Conservation (phyloP, 92 coral and sea anemone genomes). For the Phymanthus crucifer region DNA sequence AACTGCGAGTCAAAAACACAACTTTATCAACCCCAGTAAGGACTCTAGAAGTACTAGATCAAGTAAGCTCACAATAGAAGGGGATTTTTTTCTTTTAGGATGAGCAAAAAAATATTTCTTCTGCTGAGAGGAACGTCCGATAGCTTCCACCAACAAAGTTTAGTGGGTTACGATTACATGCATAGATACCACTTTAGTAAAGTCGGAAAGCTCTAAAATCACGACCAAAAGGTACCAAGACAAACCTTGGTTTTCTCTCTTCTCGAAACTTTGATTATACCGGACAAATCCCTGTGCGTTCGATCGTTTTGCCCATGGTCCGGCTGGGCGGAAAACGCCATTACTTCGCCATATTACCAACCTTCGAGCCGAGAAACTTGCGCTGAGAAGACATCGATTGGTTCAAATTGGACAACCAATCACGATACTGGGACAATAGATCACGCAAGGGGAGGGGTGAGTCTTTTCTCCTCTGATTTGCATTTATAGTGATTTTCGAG, state of each 20-base stretch:
- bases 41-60: not conserved
- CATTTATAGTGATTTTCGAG: not conserved
- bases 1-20: conserved; percentile 56
- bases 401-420: conserved; percentile 81
- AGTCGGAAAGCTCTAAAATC: conserved; percentile 7
- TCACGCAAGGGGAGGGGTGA: conserved; percentile 55
- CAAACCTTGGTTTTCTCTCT: conserved; percentile 73
- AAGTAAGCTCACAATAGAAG: not conserved
- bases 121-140: conserved; percentile 24
- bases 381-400: conserved; percentile 79
- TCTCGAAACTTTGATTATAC: conserved; percentile 59
- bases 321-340: conserved; percentile 99
- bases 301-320: conserved; percentile 99
- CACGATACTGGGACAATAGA: conserved; percentile 37
- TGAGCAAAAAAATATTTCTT: conserved; percentile 16
- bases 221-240: not conserved
- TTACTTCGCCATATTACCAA: conserved; percentile 98
- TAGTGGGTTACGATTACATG: conserved; percentile 24
- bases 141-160: conserved; percentile 22
- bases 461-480: conserved; percentile 3
- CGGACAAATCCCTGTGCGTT: conserved; percentile 76
- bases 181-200: conserved; percentile 11
- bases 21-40: conserved; percentile 7
- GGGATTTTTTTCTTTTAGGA: not conserved
- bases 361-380: conserved; percentile 65